phyloP scores from a whole-genome alignment of 2,888 invertebrate genomes.

The Acholoe squamosa region DNA sequence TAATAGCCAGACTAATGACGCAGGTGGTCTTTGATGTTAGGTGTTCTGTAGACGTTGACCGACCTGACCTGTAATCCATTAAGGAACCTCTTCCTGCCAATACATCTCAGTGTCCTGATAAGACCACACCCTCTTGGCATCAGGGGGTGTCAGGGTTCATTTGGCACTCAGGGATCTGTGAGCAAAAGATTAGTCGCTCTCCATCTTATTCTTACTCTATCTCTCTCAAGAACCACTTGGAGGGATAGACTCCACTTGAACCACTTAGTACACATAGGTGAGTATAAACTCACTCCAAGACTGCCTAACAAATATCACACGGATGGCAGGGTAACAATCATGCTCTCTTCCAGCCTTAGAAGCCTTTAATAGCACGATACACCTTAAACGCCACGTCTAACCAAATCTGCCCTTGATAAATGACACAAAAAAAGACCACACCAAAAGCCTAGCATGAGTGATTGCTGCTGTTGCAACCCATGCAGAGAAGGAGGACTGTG shows the following conservation, averaged over 20 bases:
- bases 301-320: not conserved
- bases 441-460: not conserved
- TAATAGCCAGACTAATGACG: not conserved
- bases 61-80: not conserved
- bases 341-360: not conserved
- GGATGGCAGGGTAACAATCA: not conserved
- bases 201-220: not conserved
- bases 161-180: not conserved
- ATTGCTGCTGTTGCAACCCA: no score
- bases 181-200: not conserved
- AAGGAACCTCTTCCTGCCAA: not conserved
- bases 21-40: conserved; percentile 1
- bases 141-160: not conserved
- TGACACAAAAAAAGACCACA: not conserved
- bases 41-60: not conserved
- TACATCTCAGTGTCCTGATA: not conserved
- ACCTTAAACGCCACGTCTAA: not conserved
- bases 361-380: not conserved
- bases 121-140: not conserved
- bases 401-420: conserved; percentile 1
- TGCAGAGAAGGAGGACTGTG: not conserved
- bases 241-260: not conserved
- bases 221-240: not conserved
- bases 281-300: not conserved
- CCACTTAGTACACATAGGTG: not conserved